These are phyloP conservation scores for Perca fluviatilis DNA, from an alignment of 2,113 vertebrate species.

Conservation along the genomic window DNA sequence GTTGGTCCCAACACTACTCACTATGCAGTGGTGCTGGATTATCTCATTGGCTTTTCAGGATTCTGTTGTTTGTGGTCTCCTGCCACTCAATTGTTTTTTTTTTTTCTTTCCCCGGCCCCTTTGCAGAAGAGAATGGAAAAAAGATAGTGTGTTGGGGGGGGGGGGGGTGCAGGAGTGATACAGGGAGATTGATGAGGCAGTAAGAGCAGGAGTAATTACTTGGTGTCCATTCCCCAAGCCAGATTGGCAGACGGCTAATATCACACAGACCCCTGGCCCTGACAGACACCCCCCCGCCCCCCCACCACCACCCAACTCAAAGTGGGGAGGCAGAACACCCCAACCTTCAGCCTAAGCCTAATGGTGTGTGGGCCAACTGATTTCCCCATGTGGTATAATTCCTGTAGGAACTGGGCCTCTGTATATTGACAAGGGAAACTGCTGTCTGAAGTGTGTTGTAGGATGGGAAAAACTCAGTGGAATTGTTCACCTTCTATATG, in stretches of 20 bases:
- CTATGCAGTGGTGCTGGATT: conserved; percentile 34
- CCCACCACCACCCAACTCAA: conserved; percentile 62
- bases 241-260: conserved; percentile 90
- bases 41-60: conserved; percentile 61
- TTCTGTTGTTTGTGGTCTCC: conserved; percentile 68
- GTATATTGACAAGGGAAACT: conserved; percentile 53
- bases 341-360: conserved; percentile 74
- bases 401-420: conserved; percentile 73
- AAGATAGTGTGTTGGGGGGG: conserved; percentile 65
- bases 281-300: conserved; percentile 73
- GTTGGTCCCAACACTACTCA: no score
- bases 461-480: conserved; percentile 19
- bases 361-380: conserved; percentile 81
- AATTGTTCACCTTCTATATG: conserved; percentile 40
- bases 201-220: conserved; percentile 89
- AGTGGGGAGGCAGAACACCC: conserved; percentile 75
- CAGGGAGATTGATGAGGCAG: conserved; percentile 89
- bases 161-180: conserved; percentile 71
- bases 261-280: conserved; percentile 87
- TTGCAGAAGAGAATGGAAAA: conserved; percentile 77
- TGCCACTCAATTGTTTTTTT: conserved; percentile 78
- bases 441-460: conserved; percentile 32
- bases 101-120: conserved; percentile 36
- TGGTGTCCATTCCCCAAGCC: conserved; percentile 87
- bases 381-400: conserved; percentile 79